Evolutionary conservation across 1,140 invertebrate genomes (phyloP).

Genomic region (Rhysida immarginata): DNA sequence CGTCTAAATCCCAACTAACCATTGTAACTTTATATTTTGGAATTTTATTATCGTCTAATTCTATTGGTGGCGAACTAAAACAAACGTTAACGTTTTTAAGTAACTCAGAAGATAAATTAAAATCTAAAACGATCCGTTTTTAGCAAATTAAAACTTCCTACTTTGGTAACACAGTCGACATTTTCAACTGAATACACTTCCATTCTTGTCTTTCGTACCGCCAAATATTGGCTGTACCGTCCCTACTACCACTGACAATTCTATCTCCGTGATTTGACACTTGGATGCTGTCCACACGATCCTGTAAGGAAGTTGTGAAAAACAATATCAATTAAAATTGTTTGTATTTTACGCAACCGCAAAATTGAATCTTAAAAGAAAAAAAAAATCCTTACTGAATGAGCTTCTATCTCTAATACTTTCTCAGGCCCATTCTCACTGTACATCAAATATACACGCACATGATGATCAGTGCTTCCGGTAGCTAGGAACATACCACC

Average conservation of each 20-base stretch:
- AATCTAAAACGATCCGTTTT: neutral
- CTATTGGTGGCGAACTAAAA: conserved; percentile 21
- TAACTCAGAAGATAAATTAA: too few species aligned
- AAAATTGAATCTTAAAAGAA: conserved; percentile 1
- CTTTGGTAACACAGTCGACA: conserved; percentile 33
- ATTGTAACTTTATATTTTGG: conserved; percentile 74
- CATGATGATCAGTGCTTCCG: conserved; percentile 84
- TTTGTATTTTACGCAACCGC: neutral
- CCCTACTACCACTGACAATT: conserved; percentile 92
- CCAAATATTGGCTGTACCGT: conserved; percentile 92
- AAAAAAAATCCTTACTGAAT: conserved; percentile 36
- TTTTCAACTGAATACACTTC: conserved; percentile 57
- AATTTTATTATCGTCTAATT: conserved; percentile 40
- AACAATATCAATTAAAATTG: conserved; percentile 2
- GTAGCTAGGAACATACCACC: conserved; percentile 87
- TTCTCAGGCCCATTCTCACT: conserved; percentile 51
- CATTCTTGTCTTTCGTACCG: conserved; percentile 76
- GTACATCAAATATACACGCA: conserved; percentile 73
- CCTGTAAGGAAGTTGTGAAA: conserved; percentile 33
- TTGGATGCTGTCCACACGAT: conserved; percentile 89
- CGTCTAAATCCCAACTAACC: conserved; percentile 86
- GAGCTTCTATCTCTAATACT: conserved; percentile 70
- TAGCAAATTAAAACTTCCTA: neutral
- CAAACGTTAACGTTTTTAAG: too few species aligned
- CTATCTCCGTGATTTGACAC: conserved; percentile 72